Conservation (phyloP, 2,888 invertebrate genomes). For the Peribatodes rhomboidaria region DNA sequence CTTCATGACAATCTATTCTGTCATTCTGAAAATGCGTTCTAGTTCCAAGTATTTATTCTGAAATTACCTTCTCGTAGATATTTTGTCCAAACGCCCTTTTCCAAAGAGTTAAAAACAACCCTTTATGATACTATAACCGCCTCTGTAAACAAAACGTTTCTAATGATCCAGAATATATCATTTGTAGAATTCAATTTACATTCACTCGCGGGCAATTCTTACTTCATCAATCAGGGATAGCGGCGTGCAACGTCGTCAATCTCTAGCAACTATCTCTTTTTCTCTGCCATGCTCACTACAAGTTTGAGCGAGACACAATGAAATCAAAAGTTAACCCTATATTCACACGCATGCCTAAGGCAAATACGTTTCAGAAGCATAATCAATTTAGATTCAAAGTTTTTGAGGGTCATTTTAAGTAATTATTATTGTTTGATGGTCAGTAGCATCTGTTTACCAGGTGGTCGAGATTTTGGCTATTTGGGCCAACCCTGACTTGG, state of each 20-base stretch:
- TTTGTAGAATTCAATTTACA: conserved; percentile 68
- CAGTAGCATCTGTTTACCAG: conserved; percentile 11
- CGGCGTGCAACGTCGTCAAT: conserved; percentile 46
- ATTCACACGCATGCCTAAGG: conserved; percentile 65
- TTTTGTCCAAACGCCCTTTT: conserved; percentile 7
- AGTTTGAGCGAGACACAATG: conserved; percentile 39
- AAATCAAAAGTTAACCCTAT: conserved; percentile 49
- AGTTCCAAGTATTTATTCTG: too few relatives aligned
- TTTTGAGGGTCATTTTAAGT: conserved; percentile 5
- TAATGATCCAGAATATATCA: conserved; percentile 59
- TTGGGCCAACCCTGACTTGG: too few relatives aligned
- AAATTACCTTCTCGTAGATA: too few relatives aligned
- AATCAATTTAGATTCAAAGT: conserved; percentile 61
- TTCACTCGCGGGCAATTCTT: conserved; percentile 61
- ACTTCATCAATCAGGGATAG: conserved; percentile 71
- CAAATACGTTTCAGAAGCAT: conserved; percentile 59
- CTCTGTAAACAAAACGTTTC: conserved; percentile 64
- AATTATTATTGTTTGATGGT: conserved; percentile 4
- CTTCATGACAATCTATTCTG: too few relatives aligned
- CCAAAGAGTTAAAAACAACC: conserved; percentile 3
- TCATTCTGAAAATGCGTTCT: too few relatives aligned
- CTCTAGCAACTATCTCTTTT: conserved; percentile 41
- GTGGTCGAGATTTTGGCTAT: neutral
- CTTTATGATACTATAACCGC: conserved; percentile 45
- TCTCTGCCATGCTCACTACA: conserved; percentile 9